Evolutionary conservation across 2,113 vertebrate genomes (phyloP).

Genomic region (Neogale vison): DNA sequence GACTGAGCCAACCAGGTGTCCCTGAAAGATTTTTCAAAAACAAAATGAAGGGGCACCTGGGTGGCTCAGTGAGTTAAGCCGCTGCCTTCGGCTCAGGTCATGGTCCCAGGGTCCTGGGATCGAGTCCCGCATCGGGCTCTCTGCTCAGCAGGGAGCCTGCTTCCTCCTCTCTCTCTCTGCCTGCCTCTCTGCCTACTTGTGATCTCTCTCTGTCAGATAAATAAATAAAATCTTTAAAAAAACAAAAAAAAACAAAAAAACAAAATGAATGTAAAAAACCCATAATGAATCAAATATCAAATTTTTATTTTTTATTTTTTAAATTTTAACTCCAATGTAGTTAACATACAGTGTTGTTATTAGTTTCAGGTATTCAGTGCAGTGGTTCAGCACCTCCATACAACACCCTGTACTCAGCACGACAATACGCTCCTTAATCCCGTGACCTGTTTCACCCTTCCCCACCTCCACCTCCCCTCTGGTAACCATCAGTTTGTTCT

Average conservation of each 20-base stretch:
- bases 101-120: no score
- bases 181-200: no score
- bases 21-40: neutral
- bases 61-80: no score
- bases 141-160: no score
- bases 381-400: neutral
- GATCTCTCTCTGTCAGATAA: no score
- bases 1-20: no score
- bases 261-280: neutral
- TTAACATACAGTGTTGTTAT: neutral
- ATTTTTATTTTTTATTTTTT: neutral
- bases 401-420: neutral
- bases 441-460: neutral
- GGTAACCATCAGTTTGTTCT: neutral
- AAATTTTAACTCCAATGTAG: neutral
- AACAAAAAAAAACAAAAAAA: no score
- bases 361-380: neutral
- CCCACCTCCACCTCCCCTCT: neutral
- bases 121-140: no score
- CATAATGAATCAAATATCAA: neutral
- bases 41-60: no score
- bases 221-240: no score
- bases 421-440: neutral
- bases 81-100: no score
- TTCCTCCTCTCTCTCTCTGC: no score